Base-by-base conservation (phyloP, 2,797 vertebrate species). In the Argyrosomus regius region DNA sequence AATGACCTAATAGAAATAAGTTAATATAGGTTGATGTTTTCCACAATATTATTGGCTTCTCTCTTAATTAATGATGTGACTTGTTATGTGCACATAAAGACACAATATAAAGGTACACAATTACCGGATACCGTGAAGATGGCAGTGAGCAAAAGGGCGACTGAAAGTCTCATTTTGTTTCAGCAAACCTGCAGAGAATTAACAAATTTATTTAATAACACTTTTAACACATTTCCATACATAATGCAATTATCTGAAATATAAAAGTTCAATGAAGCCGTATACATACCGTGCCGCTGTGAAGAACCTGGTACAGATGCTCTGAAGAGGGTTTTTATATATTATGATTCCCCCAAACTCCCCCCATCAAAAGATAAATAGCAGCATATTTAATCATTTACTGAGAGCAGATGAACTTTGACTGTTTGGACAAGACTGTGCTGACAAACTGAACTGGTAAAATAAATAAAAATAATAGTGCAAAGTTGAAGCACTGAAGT, bases 91-190 rank as follows among this genome's bases (percentile, higher is more conserved):
- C 20, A 77, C 28, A 53, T 11, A 18, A 35, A 46, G 11, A 35
- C 54, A 50, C 16, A n/a, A 54, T 50, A 2, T 1, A 54, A 49
- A 50, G 4, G 2, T 5, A 2, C n/a, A 1, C 5, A 57, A 13
- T 72, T 79, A 86, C 81, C 81, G 0, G 59, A 39, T 0, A 5
- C 31, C 4, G 2, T 1, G 9, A 50, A 75, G 62, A 43, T 0
- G 52, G 59, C 7, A 1, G 52, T 0, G 18, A 87, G 22, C 0
- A 82, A 6, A n/a, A 82, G 10, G 13, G 77, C 0, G 3, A 1
- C 35, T 6, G 31, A 20, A 46, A 41, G 26, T 48, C 6, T 63
- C 86, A 91, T 90, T 64, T 72, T 84, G n/a, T 57, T 61, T 43
- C 6, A 10, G 18, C 0, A 59, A 81, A 68, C 50, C 81, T 86